Evolutionary conservation across 2,888 invertebrate species (phyloP).

Genomic region (Athalia circularis): DNA sequence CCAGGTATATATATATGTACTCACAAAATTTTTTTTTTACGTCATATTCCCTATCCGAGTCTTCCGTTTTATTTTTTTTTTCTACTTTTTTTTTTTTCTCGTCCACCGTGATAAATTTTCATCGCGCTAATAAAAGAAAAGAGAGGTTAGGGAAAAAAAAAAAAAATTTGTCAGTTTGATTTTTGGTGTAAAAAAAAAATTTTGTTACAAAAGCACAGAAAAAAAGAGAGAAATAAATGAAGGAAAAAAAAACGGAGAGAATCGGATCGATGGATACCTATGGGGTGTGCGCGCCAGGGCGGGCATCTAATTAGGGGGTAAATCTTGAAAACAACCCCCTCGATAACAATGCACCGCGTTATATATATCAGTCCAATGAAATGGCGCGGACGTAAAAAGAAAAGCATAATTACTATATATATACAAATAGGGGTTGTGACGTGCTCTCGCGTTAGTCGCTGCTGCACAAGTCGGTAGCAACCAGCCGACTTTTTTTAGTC

Average conservation of each 20-base stretch:
- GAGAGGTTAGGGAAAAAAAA: too few species aligned
- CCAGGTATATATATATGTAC: constrained; percentile 6
- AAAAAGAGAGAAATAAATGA: neutral
- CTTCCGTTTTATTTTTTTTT: neutral
- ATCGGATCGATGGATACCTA: constrained; percentile 26
- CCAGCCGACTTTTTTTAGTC: too few species aligned
- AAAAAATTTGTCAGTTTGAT: too few species aligned
- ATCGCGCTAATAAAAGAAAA: too few species aligned
- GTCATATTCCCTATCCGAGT: neutral
- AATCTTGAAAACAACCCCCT: constrained; percentile 57
- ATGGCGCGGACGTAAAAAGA: constrained; percentile 71
- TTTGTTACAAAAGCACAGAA: too few species aligned
- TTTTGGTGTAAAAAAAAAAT: too few species aligned
- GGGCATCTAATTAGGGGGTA: constrained; percentile 60
- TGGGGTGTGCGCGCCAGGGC: neutral
- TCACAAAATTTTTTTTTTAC: constrained; percentile 14
- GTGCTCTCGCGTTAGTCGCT: too few species aligned
- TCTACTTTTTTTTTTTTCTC: neutral
- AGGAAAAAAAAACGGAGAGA: constrained; percentile 2
- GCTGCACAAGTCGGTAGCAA: too few species aligned
- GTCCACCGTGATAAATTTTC: neutral
- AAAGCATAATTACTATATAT: constrained; percentile 68
- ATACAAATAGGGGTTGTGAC: too few species aligned
- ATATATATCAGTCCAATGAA: constrained; percentile 67
- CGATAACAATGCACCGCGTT: constrained; percentile 64